Evolutionary conservation across 2,888 invertebrate species (phyloP).

Genomic region (Eumacrocentrus americanus): DNA sequence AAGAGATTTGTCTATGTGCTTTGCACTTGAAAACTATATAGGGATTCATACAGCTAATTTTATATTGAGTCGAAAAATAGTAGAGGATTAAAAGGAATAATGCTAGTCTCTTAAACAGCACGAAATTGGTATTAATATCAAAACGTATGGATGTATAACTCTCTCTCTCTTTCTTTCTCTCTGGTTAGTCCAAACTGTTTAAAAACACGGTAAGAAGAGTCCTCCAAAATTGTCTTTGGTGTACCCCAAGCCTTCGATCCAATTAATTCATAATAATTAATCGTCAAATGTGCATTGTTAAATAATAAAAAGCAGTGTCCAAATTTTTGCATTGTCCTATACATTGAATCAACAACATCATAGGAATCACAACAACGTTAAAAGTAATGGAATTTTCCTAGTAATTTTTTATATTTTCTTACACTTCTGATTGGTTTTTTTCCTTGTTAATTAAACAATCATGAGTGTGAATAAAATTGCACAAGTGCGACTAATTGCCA

Average conservation of each 20-base stretch:
- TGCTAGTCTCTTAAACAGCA: background rate
- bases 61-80: background rate
- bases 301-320: no score
- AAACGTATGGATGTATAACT: constrained; percentile 24
- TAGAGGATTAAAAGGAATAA: background rate
- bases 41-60: background rate
- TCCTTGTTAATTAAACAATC: background rate
- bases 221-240: background rate
- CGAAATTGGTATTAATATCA: constrained; percentile 23
- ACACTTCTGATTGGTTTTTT: background rate
- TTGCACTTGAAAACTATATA: constrained; percentile 2
- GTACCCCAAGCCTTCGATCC: background rate
- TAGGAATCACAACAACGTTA: no score
- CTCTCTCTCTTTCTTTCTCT: no score
- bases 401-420: background rate
- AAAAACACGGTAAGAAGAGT: constrained; percentile 27
- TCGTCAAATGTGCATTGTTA: no score
- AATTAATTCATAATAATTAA: no score
- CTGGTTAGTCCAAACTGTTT: constrained; percentile 22
- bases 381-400: background rate
- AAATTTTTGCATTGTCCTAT: no score
- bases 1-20: constrained; percentile 8
- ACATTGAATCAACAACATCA: no score
- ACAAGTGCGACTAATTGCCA: background rate
- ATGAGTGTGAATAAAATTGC: no score